phyloP scores from a whole-genome alignment of 2,888 invertebrate genomes.

The Iselma pallidipennis region DNA sequence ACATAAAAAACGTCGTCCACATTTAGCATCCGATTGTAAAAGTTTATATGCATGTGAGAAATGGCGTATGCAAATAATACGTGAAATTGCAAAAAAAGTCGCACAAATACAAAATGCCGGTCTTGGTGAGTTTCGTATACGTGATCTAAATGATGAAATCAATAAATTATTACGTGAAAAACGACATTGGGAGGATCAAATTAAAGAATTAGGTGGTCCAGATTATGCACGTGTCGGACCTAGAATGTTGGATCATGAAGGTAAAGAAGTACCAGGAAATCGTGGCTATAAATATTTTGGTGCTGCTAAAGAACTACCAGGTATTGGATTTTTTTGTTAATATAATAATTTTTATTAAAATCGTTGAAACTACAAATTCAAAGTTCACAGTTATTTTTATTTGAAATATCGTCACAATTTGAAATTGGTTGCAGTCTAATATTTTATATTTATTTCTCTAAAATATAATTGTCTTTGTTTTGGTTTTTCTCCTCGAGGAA shows the following conservation, averaged over 20 bases:
- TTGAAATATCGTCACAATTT: background rate
- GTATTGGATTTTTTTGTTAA: no score
- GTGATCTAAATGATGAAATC: conserved; percentile 99
- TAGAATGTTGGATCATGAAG: conserved; percentile 90
- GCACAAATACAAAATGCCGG: conserved; percentile 99
- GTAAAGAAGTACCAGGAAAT: conserved; percentile 95
- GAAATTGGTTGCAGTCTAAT: background rate
- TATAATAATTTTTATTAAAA: no score
- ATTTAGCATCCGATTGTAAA: conserved; percentile 92
- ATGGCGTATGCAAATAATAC: conserved; percentile 94
- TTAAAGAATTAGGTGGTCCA: conserved; percentile 92
- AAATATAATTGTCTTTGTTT: no score
- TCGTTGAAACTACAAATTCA: conserved; percentile 8
- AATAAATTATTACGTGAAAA: conserved; percentile 96
- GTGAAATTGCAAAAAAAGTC: conserved; percentile 98
- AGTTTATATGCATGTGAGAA: conserved; percentile 92
- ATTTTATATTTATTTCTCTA: background rate
- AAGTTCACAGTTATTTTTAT: background rate
- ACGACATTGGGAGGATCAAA: conserved; percentile 97
- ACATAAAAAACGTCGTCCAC: conserved; percentile 86
- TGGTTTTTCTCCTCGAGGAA: no score
- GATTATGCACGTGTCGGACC: conserved; percentile 92
- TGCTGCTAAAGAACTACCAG: conserved; percentile 96
- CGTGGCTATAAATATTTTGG: conserved; percentile 99
- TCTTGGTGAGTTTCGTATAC: conserved; percentile 96